Conservation (phyloP, 1,140 invertebrate species). For the Wiebesia pumilae region DNA sequence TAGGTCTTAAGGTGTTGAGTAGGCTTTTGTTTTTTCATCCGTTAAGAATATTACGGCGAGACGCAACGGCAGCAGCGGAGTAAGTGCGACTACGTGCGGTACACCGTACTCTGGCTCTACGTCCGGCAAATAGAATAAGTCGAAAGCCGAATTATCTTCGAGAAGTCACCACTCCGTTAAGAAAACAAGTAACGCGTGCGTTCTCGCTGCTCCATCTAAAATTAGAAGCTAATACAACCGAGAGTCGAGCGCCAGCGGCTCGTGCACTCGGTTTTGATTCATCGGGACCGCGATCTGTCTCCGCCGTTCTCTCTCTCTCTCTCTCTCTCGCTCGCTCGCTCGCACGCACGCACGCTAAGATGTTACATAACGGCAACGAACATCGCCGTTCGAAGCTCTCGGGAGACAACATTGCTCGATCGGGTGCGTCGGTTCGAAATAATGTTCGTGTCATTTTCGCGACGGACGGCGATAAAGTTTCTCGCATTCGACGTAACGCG, state of each 20-base stretch:
- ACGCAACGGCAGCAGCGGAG: too few relatives aligned
- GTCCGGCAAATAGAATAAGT: background rate
- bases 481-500: background rate
- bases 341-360: background rate
- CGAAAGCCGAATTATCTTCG: constrained; percentile 22
- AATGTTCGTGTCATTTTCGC: constrained; percentile 12
- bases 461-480: background rate
- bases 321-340: background rate
- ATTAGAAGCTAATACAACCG: constrained; percentile 36
- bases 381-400: constrained; percentile 33
- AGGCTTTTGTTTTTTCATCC: too few relatives aligned
- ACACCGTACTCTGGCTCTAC: too few relatives aligned
- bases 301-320: background rate
- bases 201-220: constrained; percentile 23
- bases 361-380: constrained; percentile 48
- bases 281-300: constrained; percentile 17
- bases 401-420: background rate
- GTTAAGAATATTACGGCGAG: too few relatives aligned
- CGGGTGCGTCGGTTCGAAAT: background rate
- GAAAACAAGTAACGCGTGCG: constrained; percentile 15
- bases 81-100: too few relatives aligned
- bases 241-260: background rate
- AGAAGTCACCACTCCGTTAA: constrained; percentile 36
- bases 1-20: too few relatives aligned
- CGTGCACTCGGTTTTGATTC: constrained; percentile 34